Percentiles rank a stretch among this genome's conserved stretches.
Evolutionary conservation across 2,797 vertebrate species (phyloP).

Genomic region (Poeciliopsis gracilis): DNA sequence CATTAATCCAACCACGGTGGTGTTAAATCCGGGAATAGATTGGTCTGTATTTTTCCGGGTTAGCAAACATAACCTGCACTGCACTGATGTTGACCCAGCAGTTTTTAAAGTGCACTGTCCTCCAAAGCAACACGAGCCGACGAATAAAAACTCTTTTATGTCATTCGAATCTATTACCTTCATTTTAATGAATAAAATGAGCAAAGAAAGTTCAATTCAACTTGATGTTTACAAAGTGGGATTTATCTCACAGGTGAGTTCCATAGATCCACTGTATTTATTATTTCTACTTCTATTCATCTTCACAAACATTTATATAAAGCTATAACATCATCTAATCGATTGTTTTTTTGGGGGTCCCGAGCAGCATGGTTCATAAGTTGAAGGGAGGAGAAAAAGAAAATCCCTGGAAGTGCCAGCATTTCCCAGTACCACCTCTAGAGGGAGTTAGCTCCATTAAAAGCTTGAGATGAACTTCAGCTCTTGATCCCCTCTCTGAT

Average conservation of each 20-base stretch:
- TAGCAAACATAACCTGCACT: not conserved
- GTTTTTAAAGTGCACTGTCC: not conserved
- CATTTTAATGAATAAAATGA: not conserved
- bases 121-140: not conserved
- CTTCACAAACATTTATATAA: not conserved
- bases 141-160: not conserved
- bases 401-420: constrained; percentile 21
- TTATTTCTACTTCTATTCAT: not conserved
- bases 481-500: constrained; percentile 43
- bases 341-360: not conserved
- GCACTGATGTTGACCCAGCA: not conserved
- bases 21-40: not conserved
- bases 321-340: not conserved
- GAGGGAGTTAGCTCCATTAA: constrained; percentile 75
- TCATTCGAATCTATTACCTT: not conserved
- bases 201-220: not conserved
- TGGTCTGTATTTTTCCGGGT: not conserved
- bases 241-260: not conserved
- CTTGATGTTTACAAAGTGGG: not conserved
- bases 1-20: not conserved
- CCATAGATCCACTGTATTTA: not conserved
- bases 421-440: constrained; percentile 64
- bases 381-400: constrained; percentile 3
- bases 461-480: constrained; percentile 51
- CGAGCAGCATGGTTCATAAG: not conserved